phyloP scores from a whole-genome alignment of 92 coral and sea anemone species.

The Palythoa grandis region DNA sequence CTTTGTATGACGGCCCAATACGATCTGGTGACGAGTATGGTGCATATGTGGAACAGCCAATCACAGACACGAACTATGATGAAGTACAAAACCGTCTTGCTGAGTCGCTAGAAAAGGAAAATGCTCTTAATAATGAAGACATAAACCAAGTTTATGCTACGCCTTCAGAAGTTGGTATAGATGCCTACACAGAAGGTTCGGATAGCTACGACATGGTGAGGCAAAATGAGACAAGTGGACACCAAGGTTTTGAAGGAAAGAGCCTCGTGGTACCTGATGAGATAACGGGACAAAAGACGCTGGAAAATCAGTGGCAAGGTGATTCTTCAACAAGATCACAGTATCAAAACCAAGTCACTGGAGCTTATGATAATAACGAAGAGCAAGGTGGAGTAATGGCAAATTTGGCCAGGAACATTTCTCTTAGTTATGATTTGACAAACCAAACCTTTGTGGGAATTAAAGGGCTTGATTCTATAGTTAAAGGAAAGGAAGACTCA shows the following conservation, averaged over 20 bases:
- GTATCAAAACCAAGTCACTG: neutral
- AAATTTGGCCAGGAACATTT: conserved; percentile 5
- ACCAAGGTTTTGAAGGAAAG: conserved; percentile 34
- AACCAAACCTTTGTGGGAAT: conserved; percentile 29
- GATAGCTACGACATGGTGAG: neutral
- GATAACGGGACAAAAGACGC: neutral
- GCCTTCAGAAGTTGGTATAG: neutral
- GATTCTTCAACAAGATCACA: neutral
- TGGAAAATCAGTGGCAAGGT: neutral
- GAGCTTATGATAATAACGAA: conserved; percentile 1
- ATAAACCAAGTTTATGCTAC: conserved; percentile 2
- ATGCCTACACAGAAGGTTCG: neutral
- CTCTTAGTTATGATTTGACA: neutral
- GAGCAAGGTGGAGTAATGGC: neutral
- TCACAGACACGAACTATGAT: conserved; percentile 19
- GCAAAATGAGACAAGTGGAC: neutral
- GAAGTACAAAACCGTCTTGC: conserved; percentile 35
- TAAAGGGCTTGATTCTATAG: conserved; percentile 17
- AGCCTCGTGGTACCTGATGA: neutral
- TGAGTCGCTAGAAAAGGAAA: conserved; percentile 28
- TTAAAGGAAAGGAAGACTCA: neutral
- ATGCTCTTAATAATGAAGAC: conserved; percentile 30
- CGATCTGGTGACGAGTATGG: conserved; percentile 24
- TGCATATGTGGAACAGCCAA: conserved; percentile 37
- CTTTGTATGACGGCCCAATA: conserved; percentile 18